Conservation (phyloP, 2,797 vertebrate genomes). For the Falco berigora region DNA sequence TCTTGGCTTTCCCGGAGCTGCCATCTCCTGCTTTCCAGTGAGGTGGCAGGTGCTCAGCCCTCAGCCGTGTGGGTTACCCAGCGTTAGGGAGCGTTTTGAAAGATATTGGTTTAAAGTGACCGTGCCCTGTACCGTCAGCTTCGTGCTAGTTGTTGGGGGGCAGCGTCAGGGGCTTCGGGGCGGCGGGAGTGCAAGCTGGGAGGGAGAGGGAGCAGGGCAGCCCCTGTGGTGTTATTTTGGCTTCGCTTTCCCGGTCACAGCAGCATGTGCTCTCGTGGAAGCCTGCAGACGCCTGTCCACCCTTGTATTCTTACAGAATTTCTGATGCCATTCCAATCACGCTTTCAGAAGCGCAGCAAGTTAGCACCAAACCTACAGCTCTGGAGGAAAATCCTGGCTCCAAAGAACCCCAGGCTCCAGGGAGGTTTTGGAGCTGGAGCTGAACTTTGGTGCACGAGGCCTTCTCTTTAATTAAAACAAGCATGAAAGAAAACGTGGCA, state of each 20-base stretch:
- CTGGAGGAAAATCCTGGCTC: background rate
- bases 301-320: background rate
- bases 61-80: fast-evolving
- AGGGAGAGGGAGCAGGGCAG: background rate
- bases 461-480: background rate
- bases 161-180: background rate
- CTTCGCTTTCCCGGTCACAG: background rate
- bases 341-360: background rate
- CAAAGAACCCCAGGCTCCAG: background rate
- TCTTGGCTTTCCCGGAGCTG: background rate
- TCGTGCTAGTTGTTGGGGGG: fast-evolving
- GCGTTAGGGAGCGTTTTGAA: background rate
- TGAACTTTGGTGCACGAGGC: fast-evolving
- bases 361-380: fast-evolving
- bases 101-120: fast-evolving
- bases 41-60: background rate
- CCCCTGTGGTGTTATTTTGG: fast-evolving
- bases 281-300: background rate
- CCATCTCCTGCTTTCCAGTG: fast-evolving
- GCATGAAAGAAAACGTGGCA: fast-evolving
- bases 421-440: background rate
- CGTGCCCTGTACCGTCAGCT: fast-evolving
- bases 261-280: background rate
- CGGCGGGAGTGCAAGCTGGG: fast-evolving
- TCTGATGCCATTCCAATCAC: fast-evolving